These are phyloP conservation scores for Procavia capensis DNA, from an alignment of 2,113 vertebrate species.

Conservation along the genomic window DNA sequence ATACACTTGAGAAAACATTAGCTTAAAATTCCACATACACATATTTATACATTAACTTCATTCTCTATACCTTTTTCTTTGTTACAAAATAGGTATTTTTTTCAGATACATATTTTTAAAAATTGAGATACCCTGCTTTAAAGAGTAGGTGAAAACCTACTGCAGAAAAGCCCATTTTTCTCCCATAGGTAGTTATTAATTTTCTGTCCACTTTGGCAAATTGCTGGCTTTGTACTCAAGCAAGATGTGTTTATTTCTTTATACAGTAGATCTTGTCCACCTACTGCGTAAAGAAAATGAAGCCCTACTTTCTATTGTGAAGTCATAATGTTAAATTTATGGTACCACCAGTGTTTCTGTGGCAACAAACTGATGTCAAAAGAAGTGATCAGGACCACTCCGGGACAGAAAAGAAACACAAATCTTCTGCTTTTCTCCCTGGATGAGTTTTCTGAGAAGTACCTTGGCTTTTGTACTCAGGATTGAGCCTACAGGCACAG, in stretches of 20 bases:
- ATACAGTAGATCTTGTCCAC: neutral
- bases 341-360: slow-evolving; percentile 42
- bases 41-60: neutral
- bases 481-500: neutral
- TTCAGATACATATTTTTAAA: slow-evolving; percentile 11
- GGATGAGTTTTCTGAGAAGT: neutral
- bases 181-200: neutral
- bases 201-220: slow-evolving; percentile 46
- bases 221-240: slow-evolving; percentile 53
- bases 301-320: slow-evolving; percentile 13
- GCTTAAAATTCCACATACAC: neutral
- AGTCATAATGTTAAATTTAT: slow-evolving; percentile 38
- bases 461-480: too few species aligned
- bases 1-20: neutral
- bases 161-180: slow-evolving; percentile 5
- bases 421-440: neutral
- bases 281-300: slow-evolving; percentile 31
- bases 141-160: neutral
- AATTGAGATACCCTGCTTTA: slow-evolving; percentile 8
- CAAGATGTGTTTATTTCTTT: neutral
- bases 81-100: neutral
- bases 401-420: neutral
- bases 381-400: neutral
- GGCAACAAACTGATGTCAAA: slow-evolving; percentile 50
- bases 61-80: neutral